A percentile compares a stretch with the other conserved stretches of the same genome.
Evolutionary conservation across 1,140 invertebrate genomes (phyloP).

Genomic region (Cydia strobilella): DNA sequence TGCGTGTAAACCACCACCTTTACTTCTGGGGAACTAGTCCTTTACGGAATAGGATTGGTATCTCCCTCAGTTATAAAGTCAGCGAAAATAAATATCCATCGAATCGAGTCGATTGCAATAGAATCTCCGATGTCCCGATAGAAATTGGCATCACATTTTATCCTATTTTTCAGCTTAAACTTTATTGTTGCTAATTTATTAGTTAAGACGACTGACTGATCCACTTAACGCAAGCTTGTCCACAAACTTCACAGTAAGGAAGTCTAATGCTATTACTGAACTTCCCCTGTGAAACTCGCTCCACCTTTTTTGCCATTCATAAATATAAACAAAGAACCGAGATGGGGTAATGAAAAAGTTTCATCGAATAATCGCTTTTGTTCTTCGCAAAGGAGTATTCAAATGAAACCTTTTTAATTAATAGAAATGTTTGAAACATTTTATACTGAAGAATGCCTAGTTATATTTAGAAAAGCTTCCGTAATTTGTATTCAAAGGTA

Average conservation of each 20-base stretch:
- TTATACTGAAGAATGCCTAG: neutral
- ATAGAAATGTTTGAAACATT: slow-evolving; percentile 15
- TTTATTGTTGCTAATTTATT: slow-evolving; percentile 31
- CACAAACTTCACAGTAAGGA: slow-evolving; percentile 56
- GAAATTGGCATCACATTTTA: neutral
- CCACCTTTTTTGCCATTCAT: slow-evolving; percentile 6
- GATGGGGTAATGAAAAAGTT: slow-evolving; percentile 24
- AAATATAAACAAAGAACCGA: slow-evolving; percentile 33
- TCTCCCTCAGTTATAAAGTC: too few species aligned
- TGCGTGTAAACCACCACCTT: too few species aligned
- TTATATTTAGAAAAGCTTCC: neutral
- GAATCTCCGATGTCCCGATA: too few species aligned
- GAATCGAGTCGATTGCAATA: too few species aligned
- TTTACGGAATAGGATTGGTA: too few species aligned
- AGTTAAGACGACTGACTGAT: slow-evolving; percentile 40
- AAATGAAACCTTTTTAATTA: slow-evolving; percentile 32
- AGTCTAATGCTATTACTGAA: slow-evolving; percentile 57
- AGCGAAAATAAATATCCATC: too few species aligned
- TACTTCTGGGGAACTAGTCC: too few species aligned
- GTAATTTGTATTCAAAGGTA: neutral
- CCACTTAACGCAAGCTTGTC: slow-evolving; percentile 47
- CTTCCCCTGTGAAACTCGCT: slow-evolving; percentile 39
- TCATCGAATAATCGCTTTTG: slow-evolving; percentile 30
- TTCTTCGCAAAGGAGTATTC: slow-evolving; percentile 20
- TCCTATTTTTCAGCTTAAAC: neutral